Evolutionary conservation across 1,140 invertebrate species (phyloP), one percentile per base, ranked within the genome.

Genomic region (Drosophila nasuta): DNA sequence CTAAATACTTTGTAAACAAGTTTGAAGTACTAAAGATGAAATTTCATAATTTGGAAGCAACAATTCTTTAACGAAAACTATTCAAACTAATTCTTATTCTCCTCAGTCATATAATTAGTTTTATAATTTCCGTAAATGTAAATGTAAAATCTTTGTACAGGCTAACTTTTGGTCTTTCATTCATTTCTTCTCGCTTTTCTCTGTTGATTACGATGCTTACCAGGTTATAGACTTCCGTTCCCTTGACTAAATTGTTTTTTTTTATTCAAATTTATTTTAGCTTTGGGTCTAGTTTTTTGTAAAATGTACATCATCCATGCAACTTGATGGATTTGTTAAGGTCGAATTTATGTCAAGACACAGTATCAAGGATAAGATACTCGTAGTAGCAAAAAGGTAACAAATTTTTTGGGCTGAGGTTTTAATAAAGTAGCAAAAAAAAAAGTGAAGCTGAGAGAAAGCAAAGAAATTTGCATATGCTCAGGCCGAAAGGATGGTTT

Each of bases 231-330:
- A 28, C 43, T 62, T 60, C 17, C 41, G 33, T 25, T 20, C 33
- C 17, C 17, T 45, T 3, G 33, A n/a, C 67, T 62, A 86, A 86
- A 87, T 87, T 87, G 82, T n/a, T n/a, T 82, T 87, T 77, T 77
- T 87, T 87, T 87, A 87, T 87, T 87, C 69, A 87, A 88, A 87
- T 87, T 81, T 70, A 13, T 49, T 30, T 64, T 72, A n/a, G 45
- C 8, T 54, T 10, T 67, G 28, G 17, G 41, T 8, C 35, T 28
- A 33, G 62, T 51, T 67, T 64, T 72, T 28, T 46, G 7, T 33
- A 33, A 1, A 5, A 33, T 38, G 35, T 25, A 25, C 46, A 48
- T 66, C 20, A 57, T 64, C 5, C 49, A 41, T 25, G 70, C 57
- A 51, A 13, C 46, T 41, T 69, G 75, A 69, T 65, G 64, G 66